Evolutionary conservation across 2,888 invertebrate genomes (phyloP).

Genomic region (Phyllotreta striolata): DNA sequence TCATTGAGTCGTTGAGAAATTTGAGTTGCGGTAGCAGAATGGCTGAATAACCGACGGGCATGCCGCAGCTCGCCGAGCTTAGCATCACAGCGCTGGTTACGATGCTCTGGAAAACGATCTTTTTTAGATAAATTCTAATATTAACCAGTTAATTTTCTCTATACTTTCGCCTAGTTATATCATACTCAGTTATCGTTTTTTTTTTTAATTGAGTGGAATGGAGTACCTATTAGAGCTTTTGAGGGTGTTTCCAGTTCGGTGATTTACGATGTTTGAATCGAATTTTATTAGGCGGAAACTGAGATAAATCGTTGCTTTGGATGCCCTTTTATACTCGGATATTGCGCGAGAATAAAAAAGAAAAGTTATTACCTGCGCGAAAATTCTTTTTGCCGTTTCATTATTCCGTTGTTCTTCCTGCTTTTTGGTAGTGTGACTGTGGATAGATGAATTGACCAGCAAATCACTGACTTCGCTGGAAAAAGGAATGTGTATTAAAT

Average conservation of each 20-base stretch:
- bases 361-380: conserved; percentile 45
- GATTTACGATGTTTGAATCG: conserved; percentile 27
- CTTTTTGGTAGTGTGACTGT: conserved; percentile 36
- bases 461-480: conserved; percentile 36
- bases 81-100: conserved; percentile 76
- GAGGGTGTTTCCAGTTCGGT: too few relatives aligned
- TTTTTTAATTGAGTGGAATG: conserved; percentile 54
- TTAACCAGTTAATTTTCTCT: too few relatives aligned
- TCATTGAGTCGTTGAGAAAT: conserved; percentile 66
- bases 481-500: too few relatives aligned
- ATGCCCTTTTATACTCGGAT: too few relatives aligned
- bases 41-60: conserved; percentile 82
- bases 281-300: conserved; percentile 19
- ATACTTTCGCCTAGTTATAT: too few relatives aligned
- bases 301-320: conserved; percentile 4
- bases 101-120: conserved; percentile 66
- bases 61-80: conserved; percentile 77
- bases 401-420: conserved; percentile 36
- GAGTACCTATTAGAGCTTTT: too few relatives aligned
- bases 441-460: conserved; percentile 17
- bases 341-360: neutral
- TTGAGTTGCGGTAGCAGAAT: conserved; percentile 78
- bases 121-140: too few relatives aligned
- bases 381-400: conserved; percentile 39
- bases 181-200: too few relatives aligned